Conservation (phyloP, 2,797 vertebrate species). For the Lepus townsendii region DNA sequence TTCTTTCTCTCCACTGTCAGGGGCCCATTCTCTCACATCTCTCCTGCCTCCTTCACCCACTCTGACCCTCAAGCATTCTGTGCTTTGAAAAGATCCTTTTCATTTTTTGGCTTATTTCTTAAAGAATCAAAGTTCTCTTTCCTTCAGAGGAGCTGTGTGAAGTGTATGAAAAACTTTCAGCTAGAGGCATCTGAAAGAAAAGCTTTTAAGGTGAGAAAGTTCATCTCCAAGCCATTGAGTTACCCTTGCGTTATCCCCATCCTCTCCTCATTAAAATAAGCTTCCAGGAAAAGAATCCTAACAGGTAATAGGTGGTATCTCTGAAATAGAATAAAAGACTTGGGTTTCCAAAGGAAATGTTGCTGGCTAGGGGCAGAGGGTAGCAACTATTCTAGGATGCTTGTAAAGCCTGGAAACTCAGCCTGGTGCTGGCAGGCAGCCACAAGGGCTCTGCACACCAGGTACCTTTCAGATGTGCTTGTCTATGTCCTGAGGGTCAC, state of each 20-base stretch:
- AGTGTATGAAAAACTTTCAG: neutral
- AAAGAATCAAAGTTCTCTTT: neutral
- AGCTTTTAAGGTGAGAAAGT: neutral
- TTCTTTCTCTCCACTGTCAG: neutral
- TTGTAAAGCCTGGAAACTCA: neutral
- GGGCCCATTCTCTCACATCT: neutral
- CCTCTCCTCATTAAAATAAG: neutral
- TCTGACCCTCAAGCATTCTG: neutral
- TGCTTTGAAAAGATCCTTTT: neutral
- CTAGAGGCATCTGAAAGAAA: neutral
- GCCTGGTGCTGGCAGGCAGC: no score
- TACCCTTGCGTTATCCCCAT: neutral
- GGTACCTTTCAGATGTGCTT: neutral
- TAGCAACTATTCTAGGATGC: neutral
- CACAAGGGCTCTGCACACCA: neutral
- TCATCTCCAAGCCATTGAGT: neutral
- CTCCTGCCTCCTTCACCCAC: neutral
- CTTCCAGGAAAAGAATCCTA: neutral
- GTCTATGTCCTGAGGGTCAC: neutral
- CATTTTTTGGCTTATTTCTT: neutral
- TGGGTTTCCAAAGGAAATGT: neutral
- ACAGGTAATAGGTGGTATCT: neutral
- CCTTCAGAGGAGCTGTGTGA: neutral
- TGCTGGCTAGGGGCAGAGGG: fast-evolving
- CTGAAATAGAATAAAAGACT: neutral